Conservation (phyloP, 2,888 invertebrate species). For the Artemia sinica region DNA sequence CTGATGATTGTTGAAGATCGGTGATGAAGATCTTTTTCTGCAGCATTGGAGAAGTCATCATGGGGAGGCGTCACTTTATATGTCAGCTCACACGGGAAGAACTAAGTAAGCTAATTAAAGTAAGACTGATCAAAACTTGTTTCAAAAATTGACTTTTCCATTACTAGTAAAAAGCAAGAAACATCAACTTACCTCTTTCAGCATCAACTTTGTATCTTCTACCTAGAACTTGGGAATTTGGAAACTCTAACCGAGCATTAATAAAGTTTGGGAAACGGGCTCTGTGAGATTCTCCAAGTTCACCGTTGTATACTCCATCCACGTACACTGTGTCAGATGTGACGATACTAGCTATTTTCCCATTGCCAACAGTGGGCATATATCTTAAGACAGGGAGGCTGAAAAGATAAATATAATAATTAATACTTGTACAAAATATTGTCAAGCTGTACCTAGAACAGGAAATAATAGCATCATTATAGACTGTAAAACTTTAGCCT, state of each 20-base stretch:
- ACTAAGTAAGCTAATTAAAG: too few relatives aligned
- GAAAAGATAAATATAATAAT: background rate
- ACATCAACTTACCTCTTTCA: conserved; percentile 23
- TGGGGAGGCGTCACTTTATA: too few relatives aligned
- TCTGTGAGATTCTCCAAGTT: conserved; percentile 26
- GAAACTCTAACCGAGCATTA: conserved; percentile 24
- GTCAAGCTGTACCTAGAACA: too few relatives aligned
- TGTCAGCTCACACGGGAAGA: too few relatives aligned
- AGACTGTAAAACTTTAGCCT: too few relatives aligned
- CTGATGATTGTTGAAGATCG: too few relatives aligned
- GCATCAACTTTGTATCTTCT: conserved; percentile 25
- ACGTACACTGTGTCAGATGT: conserved; percentile 27
- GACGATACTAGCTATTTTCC: conserved; percentile 26
- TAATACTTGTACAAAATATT: background rate
- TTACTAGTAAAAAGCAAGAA: background rate
- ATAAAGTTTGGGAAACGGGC: conserved; percentile 27
- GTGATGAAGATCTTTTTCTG: too few relatives aligned
- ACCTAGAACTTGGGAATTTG: conserved; percentile 13
- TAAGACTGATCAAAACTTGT: too few relatives aligned
- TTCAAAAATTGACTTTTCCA: background rate
- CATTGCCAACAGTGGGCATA: conserved; percentile 27
- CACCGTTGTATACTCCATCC: conserved; percentile 28
- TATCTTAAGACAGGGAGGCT: conserved; percentile 17
- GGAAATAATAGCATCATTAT: too few relatives aligned
- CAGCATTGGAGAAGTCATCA: too few relatives aligned